Base-by-base conservation (phyloP, 2,888 invertebrate species). In the Sarcophaga variegata region DNA sequence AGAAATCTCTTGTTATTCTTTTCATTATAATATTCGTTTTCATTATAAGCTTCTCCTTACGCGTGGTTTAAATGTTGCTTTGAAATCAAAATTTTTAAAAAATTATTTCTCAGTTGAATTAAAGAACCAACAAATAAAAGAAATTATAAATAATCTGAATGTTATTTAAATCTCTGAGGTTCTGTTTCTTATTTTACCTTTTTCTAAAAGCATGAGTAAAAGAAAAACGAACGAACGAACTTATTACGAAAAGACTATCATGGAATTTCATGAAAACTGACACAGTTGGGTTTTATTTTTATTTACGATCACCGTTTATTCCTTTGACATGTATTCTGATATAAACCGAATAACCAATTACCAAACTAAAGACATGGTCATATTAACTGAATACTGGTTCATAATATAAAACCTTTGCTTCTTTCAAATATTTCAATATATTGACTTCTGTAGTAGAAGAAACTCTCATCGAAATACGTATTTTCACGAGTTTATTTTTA, bases 281-380 rank as follows among this genome's bases (percentile, higher is more conserved):
- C 78, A 66, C 75, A 82, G 81, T 62, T 82, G 85, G 64, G 3
- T 37, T 75, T 78, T 37, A 75, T 78, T 60, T 74, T 22, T 76
- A 37, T 37, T 37, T 37, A 37, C 37, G 37, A 2, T 37, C 37
- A 37, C 8, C 1, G 37, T 37, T 37, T 37, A 10, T 37, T 37
- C 8, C 37, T 10, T 37, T 37, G 37, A 37, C 37, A 37, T 37
- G 37, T 37, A 37, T 1, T 37, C 37, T 37, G 37, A 37, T 1
- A 1, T 6, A 37, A 37, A 37, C 37, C 37, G 6, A 37, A 6
- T 37, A 37, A 37, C 6, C 0, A 27, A 3, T 27, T 27, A 4
- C 0, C 0, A 4, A 27, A 5, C 27, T 27, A 37, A 37, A 37
- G 37, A 37, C 37, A 37, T 37, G 37, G 8, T 37, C 37, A 2